Conservation (phyloP, 1,140 invertebrate species). For the Drosophila paulistorum region DNA sequence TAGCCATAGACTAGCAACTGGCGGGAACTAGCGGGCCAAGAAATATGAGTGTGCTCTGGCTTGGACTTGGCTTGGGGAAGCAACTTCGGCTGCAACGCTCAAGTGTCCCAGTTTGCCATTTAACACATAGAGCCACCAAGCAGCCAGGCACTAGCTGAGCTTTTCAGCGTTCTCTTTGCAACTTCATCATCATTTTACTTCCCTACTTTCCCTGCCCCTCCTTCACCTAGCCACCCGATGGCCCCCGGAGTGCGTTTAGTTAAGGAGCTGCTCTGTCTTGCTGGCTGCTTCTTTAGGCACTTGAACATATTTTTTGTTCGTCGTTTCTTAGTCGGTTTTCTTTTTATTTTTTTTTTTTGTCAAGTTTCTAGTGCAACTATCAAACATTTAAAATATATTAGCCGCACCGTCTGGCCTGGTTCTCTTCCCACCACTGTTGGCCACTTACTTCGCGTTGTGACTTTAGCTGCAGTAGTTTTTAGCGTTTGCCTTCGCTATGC, state of each 20-base stretch:
- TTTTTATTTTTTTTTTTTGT: constrained; percentile 64
- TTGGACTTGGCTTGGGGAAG: constrained; percentile 30
- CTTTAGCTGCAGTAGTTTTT: constrained; percentile 56
- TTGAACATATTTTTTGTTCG: constrained; percentile 45
- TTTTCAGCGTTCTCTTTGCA: constrained; percentile 25
- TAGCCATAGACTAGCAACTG: constrained; percentile 54
- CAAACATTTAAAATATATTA: constrained; percentile 81
- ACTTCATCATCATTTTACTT: constrained; percentile 69
- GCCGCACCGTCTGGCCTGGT: constrained; percentile 49
- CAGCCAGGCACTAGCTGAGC: constrained; percentile 3
- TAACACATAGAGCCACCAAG: constrained; percentile 56
- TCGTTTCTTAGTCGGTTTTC: constrained; percentile 48
- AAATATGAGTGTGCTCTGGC: constrained; percentile 59
- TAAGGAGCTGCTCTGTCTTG: not conserved
- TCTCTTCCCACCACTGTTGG: constrained; percentile 41
- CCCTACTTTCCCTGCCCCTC: constrained; percentile 17
- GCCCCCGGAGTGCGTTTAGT: constrained; percentile 70
- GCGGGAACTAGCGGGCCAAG: constrained; percentile 41
- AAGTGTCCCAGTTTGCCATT: constrained; percentile 80
- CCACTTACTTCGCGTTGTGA: constrained; percentile 67
- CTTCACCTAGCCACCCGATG: constrained; percentile 33
- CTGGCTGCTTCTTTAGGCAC: constrained; percentile 51
- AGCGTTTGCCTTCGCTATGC: constrained; percentile 38
- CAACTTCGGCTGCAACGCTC: constrained; percentile 73
- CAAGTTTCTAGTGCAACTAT: constrained; percentile 62